These are phyloP conservation scores for Zygothrica quintamaculata DNA, from an alignment of 2,888 invertebrate species.

Conservation along the genomic window DNA sequence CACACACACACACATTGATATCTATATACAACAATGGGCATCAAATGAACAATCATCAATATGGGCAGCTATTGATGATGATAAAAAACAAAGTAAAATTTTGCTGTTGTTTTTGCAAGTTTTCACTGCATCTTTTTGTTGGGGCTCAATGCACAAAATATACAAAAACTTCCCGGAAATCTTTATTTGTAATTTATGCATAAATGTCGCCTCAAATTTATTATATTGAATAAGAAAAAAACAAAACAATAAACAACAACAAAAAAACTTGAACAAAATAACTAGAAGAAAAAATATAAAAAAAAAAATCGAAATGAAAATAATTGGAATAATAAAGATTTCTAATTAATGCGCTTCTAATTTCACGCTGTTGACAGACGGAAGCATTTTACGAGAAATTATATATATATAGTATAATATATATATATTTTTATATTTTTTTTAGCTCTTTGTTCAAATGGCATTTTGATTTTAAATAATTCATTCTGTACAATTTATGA, in stretches of 20 bases:
- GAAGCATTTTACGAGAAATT: constrained; percentile 53
- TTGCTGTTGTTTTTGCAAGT: constrained; percentile 13
- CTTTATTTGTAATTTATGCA: constrained; percentile 67
- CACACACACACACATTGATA: no score
- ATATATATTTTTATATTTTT: constrained; percentile 4
- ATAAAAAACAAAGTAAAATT: constrained; percentile 10
- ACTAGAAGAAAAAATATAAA: constrained; percentile 9
- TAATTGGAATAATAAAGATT: constrained; percentile 69
- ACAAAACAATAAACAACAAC: constrained; percentile 21
- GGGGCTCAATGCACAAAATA: constrained; percentile 31
- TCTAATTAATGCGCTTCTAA: constrained; percentile 80
- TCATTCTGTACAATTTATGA: constrained; percentile 68
- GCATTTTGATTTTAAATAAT: constrained; percentile 74
- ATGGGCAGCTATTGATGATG: constrained; percentile 51
- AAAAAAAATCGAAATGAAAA: constrained; percentile 25
- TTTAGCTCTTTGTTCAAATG: constrained; percentile 58
- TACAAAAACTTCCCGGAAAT: constrained; percentile 69
- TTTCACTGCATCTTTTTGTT: constrained; percentile 28
- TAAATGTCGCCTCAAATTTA: constrained; percentile 73
- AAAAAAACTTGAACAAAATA: no score
- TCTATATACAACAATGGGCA: constrained; percentile 39
- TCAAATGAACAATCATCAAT: constrained; percentile 57
- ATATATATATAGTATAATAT: no score
- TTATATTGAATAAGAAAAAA: constrained; percentile 46
- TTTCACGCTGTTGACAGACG: constrained; percentile 72